These are phyloP conservation scores for Antheraea assamensis DNA, from an alignment of 2,888 invertebrate species.

Conservation along the genomic window DNA sequence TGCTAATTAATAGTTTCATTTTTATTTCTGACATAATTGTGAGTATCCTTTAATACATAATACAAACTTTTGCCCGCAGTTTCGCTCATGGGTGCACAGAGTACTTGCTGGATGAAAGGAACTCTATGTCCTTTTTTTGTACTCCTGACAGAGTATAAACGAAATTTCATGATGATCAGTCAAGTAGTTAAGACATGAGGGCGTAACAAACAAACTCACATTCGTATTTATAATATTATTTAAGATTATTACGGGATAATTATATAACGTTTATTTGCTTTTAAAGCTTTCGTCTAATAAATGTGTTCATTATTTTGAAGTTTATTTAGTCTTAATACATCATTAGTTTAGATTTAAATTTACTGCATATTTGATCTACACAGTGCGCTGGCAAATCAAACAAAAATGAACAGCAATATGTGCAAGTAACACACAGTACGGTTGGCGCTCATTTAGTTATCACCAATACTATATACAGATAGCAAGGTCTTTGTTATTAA, in stretches of 20 bases:
- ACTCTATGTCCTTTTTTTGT: too few relatives aligned
- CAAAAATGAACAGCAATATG: not conserved
- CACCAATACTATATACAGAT: not conserved
- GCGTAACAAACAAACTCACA: too few relatives aligned
- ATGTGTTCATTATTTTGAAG: not conserved
- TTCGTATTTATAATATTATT: too few relatives aligned
- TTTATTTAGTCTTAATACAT: not conserved
- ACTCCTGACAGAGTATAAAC: too few relatives aligned
- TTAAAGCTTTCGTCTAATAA: not conserved
- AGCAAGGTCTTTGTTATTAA: constrained; percentile 19
- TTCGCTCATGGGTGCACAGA: too few relatives aligned
- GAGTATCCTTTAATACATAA: too few relatives aligned
- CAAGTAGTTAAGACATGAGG: too few relatives aligned
- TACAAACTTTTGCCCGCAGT: too few relatives aligned
- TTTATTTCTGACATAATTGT: too few relatives aligned
- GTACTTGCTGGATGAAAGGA: too few relatives aligned
- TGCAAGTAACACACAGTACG: not conserved
- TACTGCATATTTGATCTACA: not conserved
- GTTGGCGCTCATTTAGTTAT: constrained; percentile 4
- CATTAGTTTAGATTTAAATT: not conserved
- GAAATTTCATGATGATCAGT: too few relatives aligned
- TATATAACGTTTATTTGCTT: not conserved
- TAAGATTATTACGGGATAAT: not conserved
- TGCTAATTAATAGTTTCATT: too few relatives aligned
- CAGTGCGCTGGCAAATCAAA: not conserved